Evolutionary conservation across 2,797 vertebrate genomes (phyloP).

Genomic region (Podarcis lilfordi): DNA sequence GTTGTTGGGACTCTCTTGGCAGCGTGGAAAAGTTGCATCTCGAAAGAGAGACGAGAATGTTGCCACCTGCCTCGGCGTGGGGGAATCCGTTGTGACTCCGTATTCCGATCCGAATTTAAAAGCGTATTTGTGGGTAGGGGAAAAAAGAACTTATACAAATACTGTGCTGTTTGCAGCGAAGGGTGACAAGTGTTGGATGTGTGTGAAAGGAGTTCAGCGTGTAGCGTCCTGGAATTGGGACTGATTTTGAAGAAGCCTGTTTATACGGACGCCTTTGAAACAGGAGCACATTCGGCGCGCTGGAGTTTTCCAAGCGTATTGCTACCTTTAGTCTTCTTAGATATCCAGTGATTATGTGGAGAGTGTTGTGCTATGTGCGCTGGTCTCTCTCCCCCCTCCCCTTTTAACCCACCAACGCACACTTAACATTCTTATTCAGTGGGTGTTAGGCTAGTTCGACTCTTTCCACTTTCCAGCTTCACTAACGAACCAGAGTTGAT

Average conservation of each 20-base stretch:
- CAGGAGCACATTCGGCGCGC: background rate
- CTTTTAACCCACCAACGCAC: background rate
- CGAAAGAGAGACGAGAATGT: background rate
- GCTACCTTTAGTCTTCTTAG: background rate
- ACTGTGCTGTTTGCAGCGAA: background rate
- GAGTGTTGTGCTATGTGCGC: background rate
- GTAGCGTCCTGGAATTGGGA: background rate
- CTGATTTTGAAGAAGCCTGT: background rate
- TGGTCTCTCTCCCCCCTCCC: background rate
- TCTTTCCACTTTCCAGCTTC: constrained; percentile 41
- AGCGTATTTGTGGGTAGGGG: background rate
- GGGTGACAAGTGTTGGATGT: background rate
- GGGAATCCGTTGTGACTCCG: background rate
- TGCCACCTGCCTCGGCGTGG: background rate
- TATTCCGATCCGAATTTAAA: background rate
- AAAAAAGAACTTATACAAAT: too few species aligned
- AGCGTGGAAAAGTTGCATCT: background rate
- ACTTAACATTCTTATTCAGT: background rate
- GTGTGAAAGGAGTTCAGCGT: background rate
- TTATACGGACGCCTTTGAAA: background rate
- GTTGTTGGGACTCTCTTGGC: constrained; percentile 17
- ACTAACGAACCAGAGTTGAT: constrained; percentile 36
- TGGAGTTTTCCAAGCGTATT: background rate
- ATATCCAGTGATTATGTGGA: background rate
- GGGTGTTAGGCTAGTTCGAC: constrained; percentile 33